A percentile compares a stretch with the other conserved stretches of the same genome.
phyloP scores from a whole-genome alignment of 35 echinoderm and acorn worm genomes.

The Ptychodera flava region DNA sequence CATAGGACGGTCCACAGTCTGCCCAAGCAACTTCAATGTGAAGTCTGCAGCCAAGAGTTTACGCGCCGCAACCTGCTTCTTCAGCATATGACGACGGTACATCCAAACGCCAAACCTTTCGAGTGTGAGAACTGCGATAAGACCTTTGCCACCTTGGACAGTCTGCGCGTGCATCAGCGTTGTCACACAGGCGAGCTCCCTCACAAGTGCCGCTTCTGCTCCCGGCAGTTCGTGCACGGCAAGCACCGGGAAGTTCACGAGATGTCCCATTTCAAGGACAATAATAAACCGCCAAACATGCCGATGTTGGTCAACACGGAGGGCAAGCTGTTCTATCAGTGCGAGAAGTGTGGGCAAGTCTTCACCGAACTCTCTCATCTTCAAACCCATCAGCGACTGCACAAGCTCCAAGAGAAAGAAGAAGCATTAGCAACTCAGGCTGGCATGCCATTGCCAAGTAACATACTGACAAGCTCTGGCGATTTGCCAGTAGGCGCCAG shows the following conservation, averaged over 20 bases:
- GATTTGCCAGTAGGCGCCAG: background rate
- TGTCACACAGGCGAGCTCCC: background rate
- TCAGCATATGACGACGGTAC: background rate
- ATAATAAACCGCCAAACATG: background rate
- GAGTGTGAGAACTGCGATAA: background rate
- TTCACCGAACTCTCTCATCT: background rate
- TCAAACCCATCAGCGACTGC: background rate
- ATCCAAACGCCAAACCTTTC: background rate
- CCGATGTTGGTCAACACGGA: background rate
- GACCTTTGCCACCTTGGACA: background rate
- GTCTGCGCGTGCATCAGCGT: background rate
- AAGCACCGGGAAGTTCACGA: background rate
- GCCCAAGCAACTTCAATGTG: background rate
- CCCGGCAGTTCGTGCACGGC: background rate
- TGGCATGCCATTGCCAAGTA: background rate
- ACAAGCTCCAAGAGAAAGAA: background rate
- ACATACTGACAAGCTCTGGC: background rate
- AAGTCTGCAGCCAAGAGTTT: background rate
- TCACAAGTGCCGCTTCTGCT: background rate
- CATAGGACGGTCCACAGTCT: background rate
- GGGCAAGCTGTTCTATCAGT: background rate
- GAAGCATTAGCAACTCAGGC: background rate
- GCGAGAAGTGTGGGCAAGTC: background rate
- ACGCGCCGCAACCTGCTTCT: background rate
- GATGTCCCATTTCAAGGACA: background rate